phyloP scores from a whole-genome alignment of 2,888 invertebrate genomes.

The Melolontha melolontha region DNA sequence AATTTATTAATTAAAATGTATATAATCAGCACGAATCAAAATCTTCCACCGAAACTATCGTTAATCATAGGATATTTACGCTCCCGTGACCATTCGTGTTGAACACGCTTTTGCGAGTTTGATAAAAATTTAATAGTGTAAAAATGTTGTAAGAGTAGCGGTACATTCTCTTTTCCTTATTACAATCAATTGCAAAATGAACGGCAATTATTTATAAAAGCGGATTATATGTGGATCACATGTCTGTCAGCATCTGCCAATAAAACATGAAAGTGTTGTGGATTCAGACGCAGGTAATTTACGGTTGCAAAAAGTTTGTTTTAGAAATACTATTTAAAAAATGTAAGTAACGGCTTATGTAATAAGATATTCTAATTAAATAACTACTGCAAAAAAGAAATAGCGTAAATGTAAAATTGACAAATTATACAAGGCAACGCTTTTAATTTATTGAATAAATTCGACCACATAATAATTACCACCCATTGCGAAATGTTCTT shows the following conservation, averaged over 20 bases:
- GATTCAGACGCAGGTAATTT: too few relatives aligned
- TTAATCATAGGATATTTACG: too few relatives aligned
- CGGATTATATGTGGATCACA: too few relatives aligned
- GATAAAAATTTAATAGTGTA: conserved; percentile 18
- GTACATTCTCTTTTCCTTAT: conserved; percentile 26
- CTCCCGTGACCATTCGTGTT: too few relatives aligned
- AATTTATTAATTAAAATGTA: too few relatives aligned
- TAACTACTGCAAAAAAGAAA: neutral
- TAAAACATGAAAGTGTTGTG: neutral
- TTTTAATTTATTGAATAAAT: conserved; percentile 2
- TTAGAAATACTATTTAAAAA: neutral
- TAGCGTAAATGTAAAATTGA: neutral
- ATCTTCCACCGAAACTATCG: too few relatives aligned
- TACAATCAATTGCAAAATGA: conserved; percentile 19
- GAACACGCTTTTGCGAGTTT: conserved; percentile 10
- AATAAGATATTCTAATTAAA: neutral
- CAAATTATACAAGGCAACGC: conserved; percentile 8
- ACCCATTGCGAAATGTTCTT: conserved; percentile 1
- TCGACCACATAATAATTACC: neutral
- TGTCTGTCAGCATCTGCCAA: too few relatives aligned
- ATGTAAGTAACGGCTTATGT: neutral
- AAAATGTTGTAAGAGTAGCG: conserved; percentile 32
- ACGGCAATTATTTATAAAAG: conserved; percentile 7
- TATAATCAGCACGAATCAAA: too few relatives aligned
- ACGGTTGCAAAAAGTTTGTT: neutral